Evolutionary conservation across 2,888 invertebrate species (phyloP), one percentile per base, ranked within the genome.

Genomic region (Molanna angustata): DNA sequence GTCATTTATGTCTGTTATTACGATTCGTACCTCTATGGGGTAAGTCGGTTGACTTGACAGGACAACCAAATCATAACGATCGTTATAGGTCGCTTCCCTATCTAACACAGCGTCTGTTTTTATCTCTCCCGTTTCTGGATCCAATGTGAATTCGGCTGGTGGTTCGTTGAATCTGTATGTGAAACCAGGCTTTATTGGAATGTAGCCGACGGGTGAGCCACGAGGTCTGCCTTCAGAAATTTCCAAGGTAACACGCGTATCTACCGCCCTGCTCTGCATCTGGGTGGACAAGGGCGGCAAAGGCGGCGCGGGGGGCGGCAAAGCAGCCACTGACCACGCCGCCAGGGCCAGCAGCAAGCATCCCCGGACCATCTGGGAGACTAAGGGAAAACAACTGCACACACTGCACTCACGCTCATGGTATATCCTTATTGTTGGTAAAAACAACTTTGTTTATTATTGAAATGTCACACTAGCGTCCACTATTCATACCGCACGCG

Each of bases 151-250:
- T 69, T 94, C 92, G 61, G 84, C 80, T 0, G 94, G 90, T 14
- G 90, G 88, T 67, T 95, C 94, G 75, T 94, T 94, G 70, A 97
- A 94, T 58, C 92, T 83, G 69, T 96, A 97, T 0, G 90, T 90
- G 69, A 94, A 94, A 56, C 89, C 91, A 3, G 87, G 82, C 69
- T 90, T 88, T 4, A 83, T 88, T 21, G 93, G 92, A 63, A 97
- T 94, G 63, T 80, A 80, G 11, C 96, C 97, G 19, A 96, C 93
- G 40, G 85, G 69, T 1, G 90, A 90, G 39, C 91, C 93, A 53
- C 84, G 80, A 6, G 90, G 87, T 66, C 88, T 86, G 57, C 90
- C 91, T 71, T 97, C 97, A 52, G 82, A 78, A 58, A 95, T 86
- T 66, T 90, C 88, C 64, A 95, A 84, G 64, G 90, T 89, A 42